Evolutionary conservation across 2,888 invertebrate genomes (phyloP).

Genomic region (Copidosoma aretas): DNA sequence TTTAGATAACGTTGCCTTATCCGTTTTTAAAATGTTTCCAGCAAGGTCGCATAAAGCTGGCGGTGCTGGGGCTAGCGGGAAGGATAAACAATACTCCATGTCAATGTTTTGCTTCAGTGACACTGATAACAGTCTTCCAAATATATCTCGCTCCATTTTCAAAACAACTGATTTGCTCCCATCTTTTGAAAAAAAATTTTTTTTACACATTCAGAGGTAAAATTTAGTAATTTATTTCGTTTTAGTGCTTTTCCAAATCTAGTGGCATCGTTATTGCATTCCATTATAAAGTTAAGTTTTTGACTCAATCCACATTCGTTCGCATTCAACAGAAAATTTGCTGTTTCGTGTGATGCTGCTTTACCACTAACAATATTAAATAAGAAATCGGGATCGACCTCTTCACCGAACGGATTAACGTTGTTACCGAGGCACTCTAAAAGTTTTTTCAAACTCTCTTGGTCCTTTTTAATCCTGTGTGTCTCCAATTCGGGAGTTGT

Average conservation of each 20-base stretch:
- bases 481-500: background rate
- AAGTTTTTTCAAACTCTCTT: background rate
- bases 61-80: conserved; percentile 47
- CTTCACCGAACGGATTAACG: conserved; percentile 18
- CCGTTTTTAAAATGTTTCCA: conserved; percentile 41
- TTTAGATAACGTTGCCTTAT: no score
- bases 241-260: conserved; percentile 44
- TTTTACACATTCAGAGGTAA: conserved; percentile 37
- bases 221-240: conserved; percentile 44
- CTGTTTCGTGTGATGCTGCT: background rate
- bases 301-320: background rate
- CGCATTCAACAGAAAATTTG: background rate
- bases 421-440: conserved; percentile 7
- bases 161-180: conserved; percentile 46
- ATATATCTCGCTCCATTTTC: conserved; percentile 48
- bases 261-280: background rate
- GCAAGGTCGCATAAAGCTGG: conserved; percentile 45
- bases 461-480: conserved; percentile 1
- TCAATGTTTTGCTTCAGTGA: conserved; percentile 41
- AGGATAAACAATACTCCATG: conserved; percentile 47
- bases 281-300: background rate
- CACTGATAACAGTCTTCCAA: conserved; percentile 48
- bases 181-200: conserved; percentile 41
- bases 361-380: conserved; percentile 6
- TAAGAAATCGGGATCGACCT: background rate